phyloP scores from a whole-genome alignment of 2,888 invertebrate species.

The Alsophila aescularia region DNA sequence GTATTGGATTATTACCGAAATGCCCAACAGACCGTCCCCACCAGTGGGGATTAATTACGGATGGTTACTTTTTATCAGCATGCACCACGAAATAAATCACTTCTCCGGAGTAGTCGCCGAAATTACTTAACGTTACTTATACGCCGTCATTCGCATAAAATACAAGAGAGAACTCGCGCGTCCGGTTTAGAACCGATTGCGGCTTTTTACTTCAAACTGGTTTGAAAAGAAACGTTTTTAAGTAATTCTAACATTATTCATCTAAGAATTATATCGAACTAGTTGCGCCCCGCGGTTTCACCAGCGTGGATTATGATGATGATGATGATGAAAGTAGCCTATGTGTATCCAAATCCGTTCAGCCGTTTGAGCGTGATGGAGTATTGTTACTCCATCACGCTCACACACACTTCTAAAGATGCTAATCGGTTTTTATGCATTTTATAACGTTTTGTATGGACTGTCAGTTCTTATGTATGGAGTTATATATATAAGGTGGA shows the following conservation, averaged over 20 bases:
- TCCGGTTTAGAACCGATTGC: constrained; percentile 47
- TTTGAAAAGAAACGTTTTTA: constrained; percentile 36
- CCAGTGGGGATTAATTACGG: constrained; percentile 45
- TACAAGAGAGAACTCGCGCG: constrained; percentile 51
- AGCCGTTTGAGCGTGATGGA: no score
- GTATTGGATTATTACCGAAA: constrained; percentile 15
- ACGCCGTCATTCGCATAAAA: constrained; percentile 46
- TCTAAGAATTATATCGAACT: constrained; percentile 27
- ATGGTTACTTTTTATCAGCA: constrained; percentile 48
- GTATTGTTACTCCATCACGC: no score
- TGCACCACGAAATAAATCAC: constrained; percentile 50
- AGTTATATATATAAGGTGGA: no score
- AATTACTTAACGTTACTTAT: constrained; percentile 53
- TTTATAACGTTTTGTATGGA: no score
- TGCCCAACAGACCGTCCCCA: no score
- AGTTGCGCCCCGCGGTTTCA: no score
- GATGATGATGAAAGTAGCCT: no score
- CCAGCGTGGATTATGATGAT: no score
- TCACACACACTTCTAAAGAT: no score
- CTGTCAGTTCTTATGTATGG: no score
- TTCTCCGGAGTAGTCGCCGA: constrained; percentile 43
- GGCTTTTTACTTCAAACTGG: constrained; percentile 49
- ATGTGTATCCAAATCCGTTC: no score
- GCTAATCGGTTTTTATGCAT: no score
- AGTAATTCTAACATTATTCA: constrained; percentile 19